A percentile compares a stretch with the other conserved stretches of the same genome.
These are phyloP conservation scores for Rhabdomys pumilio DNA, from an alignment of 2,797 vertebrate species.

Conservation along the genomic window DNA sequence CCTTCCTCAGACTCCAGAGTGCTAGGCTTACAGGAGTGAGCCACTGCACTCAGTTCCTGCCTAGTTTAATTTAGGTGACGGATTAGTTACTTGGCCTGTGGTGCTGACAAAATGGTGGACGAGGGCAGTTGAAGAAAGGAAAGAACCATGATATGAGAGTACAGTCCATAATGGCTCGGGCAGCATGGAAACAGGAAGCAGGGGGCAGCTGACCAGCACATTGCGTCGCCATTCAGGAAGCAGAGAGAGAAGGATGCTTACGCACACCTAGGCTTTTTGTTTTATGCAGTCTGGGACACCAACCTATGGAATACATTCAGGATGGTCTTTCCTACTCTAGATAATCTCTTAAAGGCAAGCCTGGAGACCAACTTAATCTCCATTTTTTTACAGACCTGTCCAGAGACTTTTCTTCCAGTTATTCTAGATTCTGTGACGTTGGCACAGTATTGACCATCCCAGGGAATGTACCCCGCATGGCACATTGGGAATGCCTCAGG, in stretches of 20 bases:
- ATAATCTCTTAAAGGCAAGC: not conserved
- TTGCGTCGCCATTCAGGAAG: not conserved
- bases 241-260: not conserved
- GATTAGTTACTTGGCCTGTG: not conserved
- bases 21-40: not conserved
- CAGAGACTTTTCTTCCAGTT: not conserved
- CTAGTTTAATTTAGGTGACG: constrained; percentile 36
- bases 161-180: not conserved
- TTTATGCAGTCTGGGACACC: not conserved
- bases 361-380: not conserved
- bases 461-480: not conserved
- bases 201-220: not conserved
- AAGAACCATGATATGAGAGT: not conserved
- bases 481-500: not conserved
- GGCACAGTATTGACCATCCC: not conserved
- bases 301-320: not conserved
- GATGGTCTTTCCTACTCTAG: not conserved
- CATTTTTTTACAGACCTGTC: not conserved
- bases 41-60: not conserved
- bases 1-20: not conserved
- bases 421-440: not conserved
- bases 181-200: not conserved
- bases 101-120: not conserved
- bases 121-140: not conserved
- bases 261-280: too few relatives aligned